phyloP scores from a whole-genome alignment of 1,140 invertebrate genomes.

The Sogatella furcifera region DNA sequence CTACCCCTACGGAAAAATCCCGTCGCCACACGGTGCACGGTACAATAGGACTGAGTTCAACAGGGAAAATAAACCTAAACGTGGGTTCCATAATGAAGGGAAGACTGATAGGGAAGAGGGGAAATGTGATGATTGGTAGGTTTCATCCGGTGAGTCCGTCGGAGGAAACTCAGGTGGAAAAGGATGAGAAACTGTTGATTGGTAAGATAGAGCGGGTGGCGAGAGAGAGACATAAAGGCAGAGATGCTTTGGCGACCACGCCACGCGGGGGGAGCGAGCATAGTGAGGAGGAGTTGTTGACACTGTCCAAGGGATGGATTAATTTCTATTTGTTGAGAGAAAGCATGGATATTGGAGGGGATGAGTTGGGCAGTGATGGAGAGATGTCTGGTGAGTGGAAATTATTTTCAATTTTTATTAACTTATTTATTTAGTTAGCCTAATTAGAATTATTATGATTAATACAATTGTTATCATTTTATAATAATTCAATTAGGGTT shows the following conservation, averaged over 20 bases:
- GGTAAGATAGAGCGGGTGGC: neutral
- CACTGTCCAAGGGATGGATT: conserved; percentile 30
- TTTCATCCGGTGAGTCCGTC: conserved; percentile 9
- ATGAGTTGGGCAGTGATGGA: conserved; percentile 11
- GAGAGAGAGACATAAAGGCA: conserved; percentile 8
- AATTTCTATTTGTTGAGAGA: conserved; percentile 29
- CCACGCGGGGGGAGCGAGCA: neutral
- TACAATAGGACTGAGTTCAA: neutral
- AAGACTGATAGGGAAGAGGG: conserved; percentile 10
- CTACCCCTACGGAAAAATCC: neutral
- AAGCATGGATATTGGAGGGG: conserved; percentile 18
- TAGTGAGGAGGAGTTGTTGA: conserved; percentile 22
- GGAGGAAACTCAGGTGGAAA: conserved; percentile 11
- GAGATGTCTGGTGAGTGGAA: neutral
- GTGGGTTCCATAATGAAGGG: conserved; percentile 8
- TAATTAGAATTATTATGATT: too few relatives aligned
- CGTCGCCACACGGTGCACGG: conserved; percentile 12
- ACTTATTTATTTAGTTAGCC: neutral
- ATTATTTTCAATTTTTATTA: too few relatives aligned
- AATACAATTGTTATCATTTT: too few relatives aligned
- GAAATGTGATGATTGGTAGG: conserved; percentile 12
- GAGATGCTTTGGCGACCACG: conserved; percentile 6
- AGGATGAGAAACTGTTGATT: conserved; percentile 11
- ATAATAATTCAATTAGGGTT: too few relatives aligned
- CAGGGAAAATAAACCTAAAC: conserved; percentile 6